Conservation (phyloP, 2,888 invertebrate species). For the Plusia festucae region DNA sequence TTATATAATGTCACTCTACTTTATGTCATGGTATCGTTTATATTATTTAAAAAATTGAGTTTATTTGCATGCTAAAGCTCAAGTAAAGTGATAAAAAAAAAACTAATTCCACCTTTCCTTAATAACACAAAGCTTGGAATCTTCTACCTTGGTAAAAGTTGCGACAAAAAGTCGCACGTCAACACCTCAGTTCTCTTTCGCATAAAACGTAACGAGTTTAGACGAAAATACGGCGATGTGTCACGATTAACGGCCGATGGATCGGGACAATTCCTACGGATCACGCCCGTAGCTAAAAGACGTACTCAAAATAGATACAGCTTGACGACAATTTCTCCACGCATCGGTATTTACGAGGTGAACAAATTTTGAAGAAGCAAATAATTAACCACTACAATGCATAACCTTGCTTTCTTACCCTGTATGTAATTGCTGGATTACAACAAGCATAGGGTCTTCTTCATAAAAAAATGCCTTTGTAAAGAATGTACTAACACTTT, state of each 20-base stretch:
- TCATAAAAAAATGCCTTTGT: too few relatives aligned
- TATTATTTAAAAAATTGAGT: too few relatives aligned
- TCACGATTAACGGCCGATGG: slow-evolving; percentile 65
- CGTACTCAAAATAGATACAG: slow-evolving; percentile 50
- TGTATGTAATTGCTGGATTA: background rate
- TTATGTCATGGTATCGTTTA: too few relatives aligned
- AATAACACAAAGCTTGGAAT: too few relatives aligned
- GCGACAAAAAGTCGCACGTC: slow-evolving; percentile 47
- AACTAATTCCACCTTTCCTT: too few relatives aligned
- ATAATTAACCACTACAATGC: background rate
- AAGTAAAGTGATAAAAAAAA: too few relatives aligned
- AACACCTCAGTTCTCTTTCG: slow-evolving; percentile 43
- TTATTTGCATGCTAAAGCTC: too few relatives aligned
- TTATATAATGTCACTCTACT: too few relatives aligned
- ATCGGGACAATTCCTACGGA: slow-evolving; percentile 53
- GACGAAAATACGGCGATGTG: slow-evolving; percentile 72
- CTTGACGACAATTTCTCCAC: slow-evolving; percentile 37
- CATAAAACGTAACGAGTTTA: slow-evolving; percentile 63
- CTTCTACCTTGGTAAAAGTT: background rate
- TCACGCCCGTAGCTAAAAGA: slow-evolving; percentile 36
- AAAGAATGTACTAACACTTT: too few relatives aligned
- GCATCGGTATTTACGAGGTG: slow-evolving; percentile 36
- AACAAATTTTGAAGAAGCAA: slow-evolving; percentile 8
- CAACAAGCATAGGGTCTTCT: background rate
- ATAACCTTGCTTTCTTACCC: background rate